These are phyloP conservation scores for Tringa solitaria DNA, from an alignment of 2,113 vertebrate genomes.

Conservation along the genomic window DNA sequence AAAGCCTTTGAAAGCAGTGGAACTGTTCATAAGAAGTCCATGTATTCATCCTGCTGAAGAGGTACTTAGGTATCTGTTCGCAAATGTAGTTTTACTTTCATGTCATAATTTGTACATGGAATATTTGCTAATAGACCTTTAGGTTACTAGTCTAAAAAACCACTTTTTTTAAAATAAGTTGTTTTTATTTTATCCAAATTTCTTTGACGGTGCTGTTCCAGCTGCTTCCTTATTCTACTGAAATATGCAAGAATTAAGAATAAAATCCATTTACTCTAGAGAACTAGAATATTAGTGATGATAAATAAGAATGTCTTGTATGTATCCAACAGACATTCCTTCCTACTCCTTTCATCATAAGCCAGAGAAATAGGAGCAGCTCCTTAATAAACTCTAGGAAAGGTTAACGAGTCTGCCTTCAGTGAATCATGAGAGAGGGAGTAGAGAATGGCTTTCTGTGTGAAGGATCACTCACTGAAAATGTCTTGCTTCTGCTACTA, in stretches of 20 bases:
- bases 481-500: not conserved
- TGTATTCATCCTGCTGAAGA: not conserved
- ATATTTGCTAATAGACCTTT: not conserved
- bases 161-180: not conserved
- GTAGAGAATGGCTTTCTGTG: not conserved
- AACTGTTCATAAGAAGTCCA: not conserved
- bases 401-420: slow-evolving; percentile 18
- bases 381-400: slow-evolving; percentile 18
- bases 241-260: not conserved
- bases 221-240: not conserved
- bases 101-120: not conserved
- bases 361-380: slow-evolving; percentile 19
- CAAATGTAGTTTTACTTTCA: not conserved
- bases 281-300: not conserved
- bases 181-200: not conserved
- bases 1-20: not conserved
- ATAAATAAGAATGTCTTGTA: not conserved
- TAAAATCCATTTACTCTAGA: not conserved
- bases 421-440: slow-evolving; percentile 11
- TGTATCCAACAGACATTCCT: not conserved
- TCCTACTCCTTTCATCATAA: slow-evolving; percentile 1
- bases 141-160: not conserved
- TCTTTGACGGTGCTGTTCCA: not conserved
- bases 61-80: not conserved
- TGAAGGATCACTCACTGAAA: slow-evolving; percentile 13